Evolutionary conservation across 2,797 vertebrate species (phyloP).

Genomic region (Xiphorhynchus erythropygius): DNA sequence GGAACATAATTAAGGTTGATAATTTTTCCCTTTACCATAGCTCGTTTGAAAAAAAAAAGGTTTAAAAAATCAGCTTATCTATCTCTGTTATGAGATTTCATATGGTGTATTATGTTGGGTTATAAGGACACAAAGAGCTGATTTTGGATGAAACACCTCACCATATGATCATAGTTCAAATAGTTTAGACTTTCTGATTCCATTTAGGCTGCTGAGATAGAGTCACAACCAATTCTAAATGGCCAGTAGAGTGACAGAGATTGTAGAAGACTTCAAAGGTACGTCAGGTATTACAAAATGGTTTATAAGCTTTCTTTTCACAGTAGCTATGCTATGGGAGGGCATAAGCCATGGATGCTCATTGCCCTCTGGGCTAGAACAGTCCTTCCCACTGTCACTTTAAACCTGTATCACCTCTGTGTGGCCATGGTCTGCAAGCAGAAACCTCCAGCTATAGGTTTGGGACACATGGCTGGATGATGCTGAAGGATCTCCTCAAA

Average conservation of each 20-base stretch:
- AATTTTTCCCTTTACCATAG: neutral
- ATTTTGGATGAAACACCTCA: neutral
- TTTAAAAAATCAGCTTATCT: neutral
- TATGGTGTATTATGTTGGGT: neutral
- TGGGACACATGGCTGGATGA: neutral
- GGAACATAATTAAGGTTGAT: neutral
- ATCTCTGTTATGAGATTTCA: neutral
- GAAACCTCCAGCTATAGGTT: neutral
- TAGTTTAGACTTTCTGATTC: neutral
- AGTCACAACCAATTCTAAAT: neutral
- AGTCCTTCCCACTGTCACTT: neutral
- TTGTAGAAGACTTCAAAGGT: neutral
- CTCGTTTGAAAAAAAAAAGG: neutral
- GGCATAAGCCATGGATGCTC: neutral
- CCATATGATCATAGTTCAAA: neutral
- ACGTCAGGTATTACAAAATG: neutral
- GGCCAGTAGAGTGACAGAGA: neutral
- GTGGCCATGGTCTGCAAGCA: rapidly evolving
- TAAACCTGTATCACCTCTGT: neutral
- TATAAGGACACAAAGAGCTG: neutral
- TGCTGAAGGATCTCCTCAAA: neutral
- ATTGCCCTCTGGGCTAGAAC: neutral
- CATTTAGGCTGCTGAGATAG: neutral
- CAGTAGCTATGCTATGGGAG: neutral
- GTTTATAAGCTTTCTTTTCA: neutral